Base-by-base conservation (phyloP, 2,113 vertebrate genomes). In the Neopipo cinnamomea region DNA sequence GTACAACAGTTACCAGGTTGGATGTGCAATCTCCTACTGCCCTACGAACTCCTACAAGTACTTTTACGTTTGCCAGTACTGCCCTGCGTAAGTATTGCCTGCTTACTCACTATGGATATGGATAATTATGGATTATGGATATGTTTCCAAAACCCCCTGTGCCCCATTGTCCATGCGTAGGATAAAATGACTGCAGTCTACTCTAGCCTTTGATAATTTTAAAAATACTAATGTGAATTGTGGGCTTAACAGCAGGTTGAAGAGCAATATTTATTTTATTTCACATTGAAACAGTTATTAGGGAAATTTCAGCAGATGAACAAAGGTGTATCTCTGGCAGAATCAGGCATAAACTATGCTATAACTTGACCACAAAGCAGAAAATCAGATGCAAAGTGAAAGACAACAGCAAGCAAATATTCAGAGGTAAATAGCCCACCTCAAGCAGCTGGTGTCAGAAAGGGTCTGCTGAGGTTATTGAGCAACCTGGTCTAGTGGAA, bases 31-130 rank as follows among this genome's bases (percentile, higher is more conserved):
- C 79, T 88, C 95, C 65, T 91, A 95, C 41, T 97, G 97, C 27
- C 91, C 88, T 31, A 18, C 0, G 3, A 39, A 9, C 19, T 4
- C 25, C 0, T 80, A 71, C 73, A 93, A 91, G 6, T 98, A 97
- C 93, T 97, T 98, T 28, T 98, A 98, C 0, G 90, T 98, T 42
- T 98, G 98, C 90, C 98, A 98, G 0, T 98, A 97, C 90, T 98
- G 98, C 53, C 98, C 98, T 53, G 27, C 85, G 97, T 98, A 96
- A 1, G 98, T 97, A 39, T 11, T n/a, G 5, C 6, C 55, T 68
- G 58, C 78, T 41, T 28, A 11, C 6, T 79, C 27, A 5, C 33
- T 27, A 27, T 52, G 50, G 50, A 52, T 9, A 27, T 28, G 25
- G 50, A 28, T 28, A 52, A 28, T 28, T 28, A 27, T 27, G 50